phyloP scores from a whole-genome alignment of 2,797 vertebrate species.

The Melanotaenia maccullochi region DNA sequence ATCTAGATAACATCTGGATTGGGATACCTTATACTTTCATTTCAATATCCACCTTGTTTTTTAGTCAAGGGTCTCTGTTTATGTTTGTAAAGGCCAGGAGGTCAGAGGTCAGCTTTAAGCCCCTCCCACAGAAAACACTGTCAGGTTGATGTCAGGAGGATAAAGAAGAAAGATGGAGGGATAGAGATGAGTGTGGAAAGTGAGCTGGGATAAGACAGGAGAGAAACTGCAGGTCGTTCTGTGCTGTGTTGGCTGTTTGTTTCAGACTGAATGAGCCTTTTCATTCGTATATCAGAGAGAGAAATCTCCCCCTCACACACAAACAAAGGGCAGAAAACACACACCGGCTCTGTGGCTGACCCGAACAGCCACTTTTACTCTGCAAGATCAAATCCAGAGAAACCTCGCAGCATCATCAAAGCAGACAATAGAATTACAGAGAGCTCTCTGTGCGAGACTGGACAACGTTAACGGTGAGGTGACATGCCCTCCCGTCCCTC shows the following conservation, averaged over 20 bases:
- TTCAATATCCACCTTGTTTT: no score
- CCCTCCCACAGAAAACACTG: slow-evolving; percentile 22
- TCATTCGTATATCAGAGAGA: slow-evolving; percentile 54
- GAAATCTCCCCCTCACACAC: slow-evolving; percentile 39
- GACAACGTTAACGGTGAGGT: no score
- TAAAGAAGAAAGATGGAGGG: slow-evolving; percentile 14
- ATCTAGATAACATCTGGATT: no score
- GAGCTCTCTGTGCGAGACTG: no score
- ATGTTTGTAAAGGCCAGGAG: slow-evolving; percentile 25
- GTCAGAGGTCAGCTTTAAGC: slow-evolving; percentile 19
- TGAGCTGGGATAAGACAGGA: background rate
- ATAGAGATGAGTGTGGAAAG: background rate
- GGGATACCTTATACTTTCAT: no score
- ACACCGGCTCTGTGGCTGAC: slow-evolving; percentile 23
- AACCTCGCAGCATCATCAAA: background rate
- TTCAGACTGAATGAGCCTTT: slow-evolving; percentile 58
- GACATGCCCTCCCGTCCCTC: slow-evolving; percentile 3
- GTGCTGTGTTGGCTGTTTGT: slow-evolving; percentile 12
- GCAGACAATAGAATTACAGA: background rate
- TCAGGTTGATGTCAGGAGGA: slow-evolving; percentile 42
- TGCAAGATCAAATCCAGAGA: background rate
- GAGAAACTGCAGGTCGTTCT: background rate
- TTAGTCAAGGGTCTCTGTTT: no score
- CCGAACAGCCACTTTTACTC: background rate
- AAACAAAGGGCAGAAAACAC: slow-evolving; percentile 1